These are phyloP conservation scores for Platorchestia sp. DNA, from an alignment of 1,140 invertebrate genomes.

Conservation along the genomic window DNA sequence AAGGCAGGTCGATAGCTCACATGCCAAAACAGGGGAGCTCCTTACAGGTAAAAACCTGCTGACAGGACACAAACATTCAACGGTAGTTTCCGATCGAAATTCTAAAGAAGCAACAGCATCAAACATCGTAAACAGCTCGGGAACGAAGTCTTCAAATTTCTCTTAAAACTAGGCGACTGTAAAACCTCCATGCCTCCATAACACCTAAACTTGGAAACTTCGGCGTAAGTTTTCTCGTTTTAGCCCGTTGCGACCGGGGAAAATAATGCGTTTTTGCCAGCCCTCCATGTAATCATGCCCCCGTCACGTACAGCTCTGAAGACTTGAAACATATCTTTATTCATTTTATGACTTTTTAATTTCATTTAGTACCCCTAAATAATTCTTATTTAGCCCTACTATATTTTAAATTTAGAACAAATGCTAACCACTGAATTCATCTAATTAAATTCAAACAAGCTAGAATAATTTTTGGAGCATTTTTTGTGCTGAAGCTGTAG, in stretches of 20 bases:
- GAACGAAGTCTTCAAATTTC: neutral
- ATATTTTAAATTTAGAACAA: too few relatives aligned
- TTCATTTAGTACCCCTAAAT: too few relatives aligned
- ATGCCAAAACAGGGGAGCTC: too few relatives aligned
- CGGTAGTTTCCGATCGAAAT: neutral
- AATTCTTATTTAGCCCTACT: too few relatives aligned
- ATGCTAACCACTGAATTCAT: too few relatives aligned
- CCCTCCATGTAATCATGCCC: too few relatives aligned
- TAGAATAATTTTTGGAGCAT: too few relatives aligned
- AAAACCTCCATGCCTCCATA: neutral
- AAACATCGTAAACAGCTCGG: neutral
- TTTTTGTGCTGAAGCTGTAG: neutral
- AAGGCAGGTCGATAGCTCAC: neutral
- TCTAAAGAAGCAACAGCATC: neutral
- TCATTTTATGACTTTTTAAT: too few relatives aligned
- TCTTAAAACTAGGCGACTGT: neutral
- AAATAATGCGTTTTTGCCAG: too few relatives aligned
- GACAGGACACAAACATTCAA: neutral
- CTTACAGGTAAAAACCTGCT: neutral
- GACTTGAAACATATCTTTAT: too few relatives aligned
- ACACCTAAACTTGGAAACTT: neutral
- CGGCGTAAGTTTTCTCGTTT: neutral
- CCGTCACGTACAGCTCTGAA: too few relatives aligned
- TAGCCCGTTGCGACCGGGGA: neutral
- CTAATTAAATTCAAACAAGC: too few relatives aligned